These are phyloP conservation scores for Enteromius viviparus DNA, from an alignment of 2,797 vertebrate genomes.

Conservation along the genomic window DNA sequence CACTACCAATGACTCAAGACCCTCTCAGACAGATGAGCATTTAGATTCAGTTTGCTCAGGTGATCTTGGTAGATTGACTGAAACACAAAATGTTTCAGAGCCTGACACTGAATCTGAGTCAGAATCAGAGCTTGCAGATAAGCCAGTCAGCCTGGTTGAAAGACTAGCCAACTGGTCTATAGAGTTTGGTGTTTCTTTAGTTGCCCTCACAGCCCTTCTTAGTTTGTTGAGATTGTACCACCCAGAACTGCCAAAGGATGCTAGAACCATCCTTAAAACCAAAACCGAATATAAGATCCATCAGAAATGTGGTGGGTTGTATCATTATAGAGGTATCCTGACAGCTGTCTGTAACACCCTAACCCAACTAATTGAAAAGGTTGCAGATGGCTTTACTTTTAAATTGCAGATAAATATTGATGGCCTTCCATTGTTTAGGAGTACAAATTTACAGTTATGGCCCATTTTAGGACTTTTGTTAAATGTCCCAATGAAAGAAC, in stretches of 20 bases:
- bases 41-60: background rate
- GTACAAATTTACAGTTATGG: background rate
- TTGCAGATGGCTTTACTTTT: background rate
- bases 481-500: background rate
- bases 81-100: slow-evolving; percentile 3
- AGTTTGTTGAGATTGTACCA: slow-evolving; percentile 1
- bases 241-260: slow-evolving; percentile 11
- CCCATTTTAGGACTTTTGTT: slow-evolving; percentile 18
- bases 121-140: slow-evolving; percentile 3
- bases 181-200: slow-evolving; percentile 15
- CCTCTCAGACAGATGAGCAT: background rate
- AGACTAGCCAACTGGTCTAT: slow-evolving; percentile 4
- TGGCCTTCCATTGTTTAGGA: slow-evolving; percentile 1
- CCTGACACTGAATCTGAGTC: background rate
- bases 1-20: background rate
- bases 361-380: background rate
- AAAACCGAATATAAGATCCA: background rate
- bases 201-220: background rate
- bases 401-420: slow-evolving; percentile 5
- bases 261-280: background rate
- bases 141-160: slow-evolving; percentile 17
- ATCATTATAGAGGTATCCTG: background rate
- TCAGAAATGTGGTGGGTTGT: background rate
- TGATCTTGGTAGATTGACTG: background rate
- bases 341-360: background rate